These are phyloP conservation scores for Lepidostoma basale DNA, from an alignment of 1,140 invertebrate genomes.

Conservation along the genomic window DNA sequence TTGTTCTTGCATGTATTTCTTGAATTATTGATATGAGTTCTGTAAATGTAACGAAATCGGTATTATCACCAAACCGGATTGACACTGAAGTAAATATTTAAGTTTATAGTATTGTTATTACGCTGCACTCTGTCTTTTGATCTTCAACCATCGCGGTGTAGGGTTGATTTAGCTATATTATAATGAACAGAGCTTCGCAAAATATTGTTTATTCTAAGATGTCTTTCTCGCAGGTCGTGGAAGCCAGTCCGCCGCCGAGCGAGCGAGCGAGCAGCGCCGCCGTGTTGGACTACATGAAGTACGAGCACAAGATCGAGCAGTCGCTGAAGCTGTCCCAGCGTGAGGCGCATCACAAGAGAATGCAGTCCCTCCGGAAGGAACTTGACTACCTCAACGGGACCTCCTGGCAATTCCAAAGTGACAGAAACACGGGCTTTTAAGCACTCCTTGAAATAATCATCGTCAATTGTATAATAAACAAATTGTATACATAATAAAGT, in stretches of 20 bases:
- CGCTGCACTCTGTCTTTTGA: background rate
- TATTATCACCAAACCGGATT: slow-evolving; percentile 28
- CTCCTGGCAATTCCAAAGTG: slow-evolving; percentile 72
- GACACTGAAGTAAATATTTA: slow-evolving; percentile 21
- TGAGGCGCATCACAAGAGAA: slow-evolving; percentile 66
- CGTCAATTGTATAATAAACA: too few relatives aligned
- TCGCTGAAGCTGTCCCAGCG: slow-evolving; percentile 44
- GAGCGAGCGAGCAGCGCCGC: background rate
- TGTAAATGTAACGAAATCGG: slow-evolving; percentile 21
- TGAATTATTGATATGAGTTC: slow-evolving; percentile 27
- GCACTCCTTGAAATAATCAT: too few relatives aligned
- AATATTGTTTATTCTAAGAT: background rate
- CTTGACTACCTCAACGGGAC: slow-evolving; percentile 70
- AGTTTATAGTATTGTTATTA: background rate
- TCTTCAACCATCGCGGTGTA: background rate
- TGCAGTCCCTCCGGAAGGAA: slow-evolving; percentile 69
- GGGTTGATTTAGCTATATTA: too few relatives aligned
- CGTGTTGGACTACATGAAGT: slow-evolving; percentile 36
- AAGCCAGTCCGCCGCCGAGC: background rate
- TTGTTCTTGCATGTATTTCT: background rate
- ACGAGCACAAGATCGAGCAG: slow-evolving; percentile 42
- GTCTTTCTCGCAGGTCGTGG: background rate
- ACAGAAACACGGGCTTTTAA: slow-evolving; percentile 39
- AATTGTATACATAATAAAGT: too few relatives aligned
- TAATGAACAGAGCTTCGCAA: too few relatives aligned